phyloP scores from a whole-genome alignment of 2,797 vertebrate species.

The Pelochelys cantorii region DNA sequence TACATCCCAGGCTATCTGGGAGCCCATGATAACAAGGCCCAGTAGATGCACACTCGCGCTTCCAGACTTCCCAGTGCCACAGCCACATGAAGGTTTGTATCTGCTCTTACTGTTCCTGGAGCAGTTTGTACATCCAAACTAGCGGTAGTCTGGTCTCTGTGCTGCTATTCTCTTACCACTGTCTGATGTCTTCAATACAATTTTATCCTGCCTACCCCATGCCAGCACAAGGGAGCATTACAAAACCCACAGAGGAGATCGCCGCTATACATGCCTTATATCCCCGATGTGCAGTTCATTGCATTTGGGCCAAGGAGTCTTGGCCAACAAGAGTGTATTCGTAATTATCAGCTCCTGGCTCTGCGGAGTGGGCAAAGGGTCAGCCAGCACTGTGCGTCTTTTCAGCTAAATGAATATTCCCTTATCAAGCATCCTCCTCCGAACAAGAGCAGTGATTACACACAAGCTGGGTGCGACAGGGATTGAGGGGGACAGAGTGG shows the following conservation, averaged over 20 bases:
- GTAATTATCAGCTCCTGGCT: neutral
- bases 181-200: neutral
- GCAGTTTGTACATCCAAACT: neutral
- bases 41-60: neutral
- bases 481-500: slow-evolving; percentile 92
- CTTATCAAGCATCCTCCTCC: slow-evolving; percentile 44
- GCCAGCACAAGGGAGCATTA: rapidly evolving
- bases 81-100: rapidly evolving
- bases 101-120: neutral
- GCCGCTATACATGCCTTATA: rapidly evolving
- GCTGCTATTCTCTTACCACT: rapidly evolving
- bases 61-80: neutral
- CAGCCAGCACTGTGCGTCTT: slow-evolving; percentile 2
- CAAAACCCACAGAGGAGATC: rapidly evolving
- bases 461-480: slow-evolving; percentile 87
- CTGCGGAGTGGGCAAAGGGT: slow-evolving; percentile 28
- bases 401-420: slow-evolving; percentile 37
- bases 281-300: neutral
- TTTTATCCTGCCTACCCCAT: neutral
- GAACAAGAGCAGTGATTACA: slow-evolving; percentile 73
- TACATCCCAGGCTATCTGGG: neutral
- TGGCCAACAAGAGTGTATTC: slow-evolving; percentile 53
- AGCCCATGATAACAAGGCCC: neutral
- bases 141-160: rapidly evolving
- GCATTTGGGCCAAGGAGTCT: neutral